Conservation (phyloP, 2,888 invertebrate genomes). For the Drosophila yooni region DNA sequence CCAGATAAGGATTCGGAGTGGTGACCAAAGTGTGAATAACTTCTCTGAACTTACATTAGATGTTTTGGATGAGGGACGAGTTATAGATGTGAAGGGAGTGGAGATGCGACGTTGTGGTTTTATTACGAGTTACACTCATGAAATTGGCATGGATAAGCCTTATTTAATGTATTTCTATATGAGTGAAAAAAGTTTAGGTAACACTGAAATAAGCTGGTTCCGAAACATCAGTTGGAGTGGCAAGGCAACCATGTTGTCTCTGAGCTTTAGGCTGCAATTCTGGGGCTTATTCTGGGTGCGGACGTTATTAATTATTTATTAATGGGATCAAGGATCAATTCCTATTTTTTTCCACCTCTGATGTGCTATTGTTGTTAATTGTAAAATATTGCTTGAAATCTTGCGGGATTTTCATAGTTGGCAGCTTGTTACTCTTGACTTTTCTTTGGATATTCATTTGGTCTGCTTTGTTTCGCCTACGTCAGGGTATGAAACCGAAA, state of each 20-base stretch:
- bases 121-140: constrained; percentile 36
- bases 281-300: not conserved
- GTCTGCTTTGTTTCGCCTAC: constrained; percentile 5
- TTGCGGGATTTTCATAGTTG: not conserved
- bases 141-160: not conserved
- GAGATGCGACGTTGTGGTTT: too few relatives aligned
- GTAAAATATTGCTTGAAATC: not conserved
- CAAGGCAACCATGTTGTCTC: not conserved
- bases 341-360: not conserved
- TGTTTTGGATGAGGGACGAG: not conserved
- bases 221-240: constrained; percentile 26
- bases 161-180: constrained; percentile 36
- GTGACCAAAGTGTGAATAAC: not conserved
- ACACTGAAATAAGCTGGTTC: constrained; percentile 26
- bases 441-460: constrained; percentile 2
- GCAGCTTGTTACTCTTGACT: not conserved
- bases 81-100: not conserved
- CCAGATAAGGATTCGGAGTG: constrained; percentile 28
- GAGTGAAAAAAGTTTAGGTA: constrained; percentile 13
- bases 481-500: constrained; percentile 8
- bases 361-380: not conserved
- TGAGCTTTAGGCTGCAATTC: not conserved
- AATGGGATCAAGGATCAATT: not conserved
- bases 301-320: not conserved
- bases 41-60: constrained; percentile 40